Conservation (phyloP, 1,140 invertebrate species). For the Hylyphantes graminicola region DNA sequence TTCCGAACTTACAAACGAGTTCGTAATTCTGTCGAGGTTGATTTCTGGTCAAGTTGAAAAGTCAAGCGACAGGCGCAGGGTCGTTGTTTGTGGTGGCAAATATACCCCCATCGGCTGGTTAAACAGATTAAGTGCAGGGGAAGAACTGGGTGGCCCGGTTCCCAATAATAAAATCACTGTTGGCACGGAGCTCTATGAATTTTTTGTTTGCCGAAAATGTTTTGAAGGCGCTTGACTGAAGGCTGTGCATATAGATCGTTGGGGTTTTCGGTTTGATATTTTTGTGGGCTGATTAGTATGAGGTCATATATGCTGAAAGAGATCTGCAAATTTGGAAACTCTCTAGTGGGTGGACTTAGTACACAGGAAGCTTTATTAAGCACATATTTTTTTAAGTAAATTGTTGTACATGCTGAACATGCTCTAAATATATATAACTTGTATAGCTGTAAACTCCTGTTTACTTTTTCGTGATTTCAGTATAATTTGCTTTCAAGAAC, state of each 20-base stretch:
- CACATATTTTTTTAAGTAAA: no score
- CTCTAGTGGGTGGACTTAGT: no score
- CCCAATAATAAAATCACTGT: slow-evolving; percentile 31
- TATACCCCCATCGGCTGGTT: slow-evolving; percentile 49
- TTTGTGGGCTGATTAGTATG: no score
- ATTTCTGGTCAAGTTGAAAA: slow-evolving; percentile 48
- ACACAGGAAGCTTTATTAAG: no score
- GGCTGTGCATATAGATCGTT: not conserved
- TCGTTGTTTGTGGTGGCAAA: slow-evolving; percentile 57
- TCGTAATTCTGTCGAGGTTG: slow-evolving; percentile 34
- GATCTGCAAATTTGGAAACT: no score
- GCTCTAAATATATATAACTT: no score
- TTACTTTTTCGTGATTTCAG: no score
- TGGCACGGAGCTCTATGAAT: not conserved
- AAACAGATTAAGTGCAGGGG: slow-evolving; percentile 48
- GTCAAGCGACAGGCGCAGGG: slow-evolving; percentile 45
- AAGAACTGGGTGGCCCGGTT: slow-evolving; percentile 30
- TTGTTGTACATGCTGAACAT: no score
- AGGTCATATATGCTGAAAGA: no score
- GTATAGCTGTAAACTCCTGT: no score
- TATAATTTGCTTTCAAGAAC: no score
- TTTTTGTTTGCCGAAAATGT: slow-evolving; percentile 9
- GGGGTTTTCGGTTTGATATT: no score
- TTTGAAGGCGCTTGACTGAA: slow-evolving; percentile 8
- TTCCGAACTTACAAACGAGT: slow-evolving; percentile 15